Evolutionary conservation across 2,797 vertebrate genomes (phyloP), one percentile per base, ranked within the genome.

Genomic region (Lacerta agilis): DNA sequence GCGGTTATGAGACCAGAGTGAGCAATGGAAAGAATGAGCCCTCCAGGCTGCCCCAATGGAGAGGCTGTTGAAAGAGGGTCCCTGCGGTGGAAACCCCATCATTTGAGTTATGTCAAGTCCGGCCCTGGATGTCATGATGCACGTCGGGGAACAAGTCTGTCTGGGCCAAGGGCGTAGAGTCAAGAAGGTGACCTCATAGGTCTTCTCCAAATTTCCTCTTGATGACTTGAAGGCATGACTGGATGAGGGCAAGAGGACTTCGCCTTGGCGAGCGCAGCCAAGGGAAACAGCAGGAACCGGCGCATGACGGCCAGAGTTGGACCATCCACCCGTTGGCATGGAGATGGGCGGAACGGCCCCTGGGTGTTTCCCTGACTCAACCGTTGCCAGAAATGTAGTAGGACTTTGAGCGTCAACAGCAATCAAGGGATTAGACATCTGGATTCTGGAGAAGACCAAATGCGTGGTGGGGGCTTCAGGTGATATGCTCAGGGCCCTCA

Each of bases 181-280:
- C 64, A 23, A n/a, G n/a, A 86, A 55, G 49, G 49, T 77, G 88
- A 86, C 33, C 78, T 85, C 88, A 86, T 55, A 25, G 78, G 83
- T 41, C 45, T 38, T 81, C 58, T 76, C 41, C 67, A 67, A 41
- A 81, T n/a, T 55, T 38, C 78, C 43, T n/a, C 77, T 41, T 49
- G 4, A n/a, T 81, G 83, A 81, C 83, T 79, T 2, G 9, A 49
- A 8, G 29, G 9, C 64, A 43, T 7, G 64, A 43, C 64, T 66
- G 36, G 58, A 66, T 5, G 36, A 71, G 49, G 69, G 45, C 77
- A 43, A 33, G 2, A 13, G 69, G 77, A 36, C 77, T 73, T 73
- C 4, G 76, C 82, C 82, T 67, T 15, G 8, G 9, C 1, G 25
- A 66, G 25, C 2, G 6, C 43, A 41, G 83, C 88, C 88, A 86